Base-by-base conservation (phyloP, 2,113 vertebrate species). In the Aegithalos caudatus region DNA sequence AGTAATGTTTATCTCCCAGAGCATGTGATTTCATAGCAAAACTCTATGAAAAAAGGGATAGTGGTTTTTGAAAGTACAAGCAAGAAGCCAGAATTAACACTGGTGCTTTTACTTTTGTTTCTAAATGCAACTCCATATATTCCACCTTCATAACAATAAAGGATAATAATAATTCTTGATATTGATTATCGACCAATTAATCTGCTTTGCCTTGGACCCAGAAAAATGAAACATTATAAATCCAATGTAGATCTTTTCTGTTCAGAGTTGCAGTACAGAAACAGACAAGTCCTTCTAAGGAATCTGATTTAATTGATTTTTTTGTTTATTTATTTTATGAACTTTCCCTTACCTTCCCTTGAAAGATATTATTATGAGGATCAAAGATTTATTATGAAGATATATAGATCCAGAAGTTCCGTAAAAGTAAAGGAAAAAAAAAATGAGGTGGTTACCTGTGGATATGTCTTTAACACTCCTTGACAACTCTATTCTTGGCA, bases 391-490 rank as follows among this genome's bases (percentile, higher is more conserved):
- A 57, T 57, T 57, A 24, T 57, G 56, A 35, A n/a, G 14, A 35
- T 35, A 35, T 57, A 57, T 79, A 31, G 40, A 4, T 17, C 15
- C 37, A 66, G 31, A 84, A 58, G 9, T 72, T 73, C 16, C 28
- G 7, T 7, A 45, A 62, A 73, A 33, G 40, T 17, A 25, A 78
- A 57, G 12, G 4, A 8, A 28, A 47, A 53, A 50, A 11, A 42
- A 35, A 83, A 20, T 0, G 12, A 38, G 2, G 10, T 9, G 51
- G 1, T n/a, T 25, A 5, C 0, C 2, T 56, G 13, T 28, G 9
- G 13, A 12, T 44, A 19, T 37, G n/a, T 56, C 54, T 69, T 85
- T 44, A 80, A 40, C 13, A 19, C 8, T 42, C 50, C 35, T 67
- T 58, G 14, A 14, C 44, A 74, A 51, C 0, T 0, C 13, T 64